These are phyloP conservation scores for Montipora cactus DNA, from an alignment of 64 coral and sea anemone species.

Conservation along the genomic window DNA sequence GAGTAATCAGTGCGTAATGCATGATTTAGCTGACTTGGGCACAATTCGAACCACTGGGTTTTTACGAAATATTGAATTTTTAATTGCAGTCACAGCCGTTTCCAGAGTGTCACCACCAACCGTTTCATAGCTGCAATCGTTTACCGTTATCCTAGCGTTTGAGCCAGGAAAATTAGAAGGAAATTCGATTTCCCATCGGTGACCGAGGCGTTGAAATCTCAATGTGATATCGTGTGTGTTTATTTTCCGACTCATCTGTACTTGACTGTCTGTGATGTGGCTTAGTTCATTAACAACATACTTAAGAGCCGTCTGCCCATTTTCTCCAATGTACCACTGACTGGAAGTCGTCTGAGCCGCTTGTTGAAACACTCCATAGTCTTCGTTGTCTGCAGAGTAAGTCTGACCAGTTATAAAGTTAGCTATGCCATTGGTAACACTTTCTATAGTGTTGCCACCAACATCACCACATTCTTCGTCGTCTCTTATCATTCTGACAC, in stretches of 20 bases:
- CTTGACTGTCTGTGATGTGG: neutral
- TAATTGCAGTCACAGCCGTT: slow-evolving; percentile 7
- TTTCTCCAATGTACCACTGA: slow-evolving; percentile 17
- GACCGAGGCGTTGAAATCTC: neutral
- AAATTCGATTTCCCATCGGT: neutral
- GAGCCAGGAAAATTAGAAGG: neutral
- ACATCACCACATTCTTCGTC: neutral
- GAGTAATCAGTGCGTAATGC: neutral
- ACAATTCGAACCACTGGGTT: neutral
- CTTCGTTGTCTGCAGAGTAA: neutral
- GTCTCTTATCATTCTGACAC: neutral
- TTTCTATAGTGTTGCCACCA: slow-evolving; percentile 1
- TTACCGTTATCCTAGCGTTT: neutral
- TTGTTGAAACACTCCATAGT: neutral
- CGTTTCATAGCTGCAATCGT: neutral
- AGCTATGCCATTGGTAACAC: neutral
- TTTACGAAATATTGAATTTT: neutral
- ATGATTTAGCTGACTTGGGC: neutral
- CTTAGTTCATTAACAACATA: neutral
- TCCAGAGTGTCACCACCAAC: neutral
- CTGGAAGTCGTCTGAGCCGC: neutral
- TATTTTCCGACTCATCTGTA: slow-evolving; percentile 16
- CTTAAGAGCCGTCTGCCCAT: neutral
- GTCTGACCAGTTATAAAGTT: neutral
- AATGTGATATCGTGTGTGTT: slow-evolving; percentile 5